Percentiles rank a stretch among this genome's conserved stretches.
Evolutionary conservation across 1,140 invertebrate genomes (phyloP).

Genomic region (Gerris buenoi): DNA sequence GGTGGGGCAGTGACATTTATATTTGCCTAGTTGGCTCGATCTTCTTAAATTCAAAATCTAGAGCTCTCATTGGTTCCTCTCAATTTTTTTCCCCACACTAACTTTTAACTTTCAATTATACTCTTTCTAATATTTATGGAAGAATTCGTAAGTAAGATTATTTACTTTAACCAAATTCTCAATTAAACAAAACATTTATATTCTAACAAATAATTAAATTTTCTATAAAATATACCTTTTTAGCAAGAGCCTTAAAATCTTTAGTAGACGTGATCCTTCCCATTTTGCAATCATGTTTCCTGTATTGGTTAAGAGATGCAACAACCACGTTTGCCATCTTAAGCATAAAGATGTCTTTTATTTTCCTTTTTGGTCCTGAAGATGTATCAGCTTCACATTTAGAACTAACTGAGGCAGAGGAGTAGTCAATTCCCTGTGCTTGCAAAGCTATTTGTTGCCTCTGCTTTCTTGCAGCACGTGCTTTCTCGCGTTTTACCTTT

Average conservation of each 20-base stretch:
- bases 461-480: constrained; percentile 26
- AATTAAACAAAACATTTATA: too few relatives aligned
- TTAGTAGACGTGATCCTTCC: constrained; percentile 76
- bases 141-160: too few relatives aligned
- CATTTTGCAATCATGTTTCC: constrained; percentile 64
- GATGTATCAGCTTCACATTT: constrained; percentile 33
- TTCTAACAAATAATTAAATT: neutral
- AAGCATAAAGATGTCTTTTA: constrained; percentile 75
- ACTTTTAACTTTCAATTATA: too few relatives aligned
- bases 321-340: constrained; percentile 84
- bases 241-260: constrained; percentile 89
- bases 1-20: too few relatives aligned
- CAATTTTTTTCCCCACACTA: too few relatives aligned
- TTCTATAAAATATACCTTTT: constrained; percentile 45
- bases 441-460: constrained; percentile 4
- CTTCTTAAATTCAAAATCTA: too few relatives aligned
- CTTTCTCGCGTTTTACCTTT: constrained; percentile 51
- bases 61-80: too few relatives aligned
- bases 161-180: too few relatives aligned
- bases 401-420: constrained; percentile 3
- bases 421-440: constrained; percentile 3
- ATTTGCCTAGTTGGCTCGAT: too few relatives aligned
- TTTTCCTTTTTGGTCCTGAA: constrained; percentile 39
- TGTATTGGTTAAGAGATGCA: constrained; percentile 74
- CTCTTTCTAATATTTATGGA: too few relatives aligned